These are phyloP conservation scores for Spilosoma lubricipeda DNA, from an alignment of 2,888 invertebrate genomes.

Conservation along the genomic window DNA sequence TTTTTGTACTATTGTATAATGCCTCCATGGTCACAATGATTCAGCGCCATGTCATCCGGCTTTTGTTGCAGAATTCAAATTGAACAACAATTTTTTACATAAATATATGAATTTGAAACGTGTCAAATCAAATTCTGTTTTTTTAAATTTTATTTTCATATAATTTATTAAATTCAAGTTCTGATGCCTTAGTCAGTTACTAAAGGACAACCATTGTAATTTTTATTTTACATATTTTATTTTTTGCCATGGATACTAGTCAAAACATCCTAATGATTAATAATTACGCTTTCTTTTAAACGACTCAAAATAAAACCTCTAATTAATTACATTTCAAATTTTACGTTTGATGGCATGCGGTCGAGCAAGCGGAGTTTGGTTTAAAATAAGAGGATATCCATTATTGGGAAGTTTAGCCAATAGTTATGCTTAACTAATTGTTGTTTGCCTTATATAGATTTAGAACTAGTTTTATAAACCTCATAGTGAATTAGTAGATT, in stretches of 20 bases:
- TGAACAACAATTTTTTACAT: background rate
- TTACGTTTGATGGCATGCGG: background rate
- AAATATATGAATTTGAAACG: background rate
- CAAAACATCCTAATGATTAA: background rate
- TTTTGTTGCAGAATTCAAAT: slow-evolving; percentile 38
- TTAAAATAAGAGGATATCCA: no score
- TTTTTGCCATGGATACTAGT: background rate
- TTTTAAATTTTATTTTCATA: no score
- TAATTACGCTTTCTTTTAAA: background rate
- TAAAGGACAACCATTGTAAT: background rate
- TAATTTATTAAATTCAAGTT: no score
- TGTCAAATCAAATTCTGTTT: no score
- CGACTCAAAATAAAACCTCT: background rate
- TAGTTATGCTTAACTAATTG: no score
- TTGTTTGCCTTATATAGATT: background rate
- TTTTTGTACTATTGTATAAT: slow-evolving; percentile 5
- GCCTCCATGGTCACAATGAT: slow-evolving; percentile 18
- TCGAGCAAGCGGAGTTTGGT: no score
- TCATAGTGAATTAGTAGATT: background rate
- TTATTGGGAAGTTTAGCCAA: no score
- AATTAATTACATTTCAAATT: background rate
- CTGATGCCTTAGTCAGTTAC: no score
- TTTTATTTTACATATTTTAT: no score
- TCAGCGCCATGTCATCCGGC: slow-evolving; percentile 58
- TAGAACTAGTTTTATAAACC: background rate